Evolutionary conservation across 1,140 invertebrate genomes (phyloP).

Genomic region (Drosophila pandora): DNA sequence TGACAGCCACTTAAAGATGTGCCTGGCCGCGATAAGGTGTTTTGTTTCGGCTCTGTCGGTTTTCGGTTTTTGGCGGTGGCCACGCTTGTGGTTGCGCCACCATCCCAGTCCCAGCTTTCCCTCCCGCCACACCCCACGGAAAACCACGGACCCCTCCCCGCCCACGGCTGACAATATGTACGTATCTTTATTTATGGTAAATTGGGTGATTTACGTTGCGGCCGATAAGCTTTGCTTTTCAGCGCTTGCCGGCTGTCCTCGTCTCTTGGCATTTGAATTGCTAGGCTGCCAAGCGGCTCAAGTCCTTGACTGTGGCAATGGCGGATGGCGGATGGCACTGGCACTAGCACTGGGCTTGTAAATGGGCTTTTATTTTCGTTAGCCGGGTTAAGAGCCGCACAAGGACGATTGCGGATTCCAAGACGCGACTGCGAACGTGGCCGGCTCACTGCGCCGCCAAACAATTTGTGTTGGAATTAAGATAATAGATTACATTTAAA

Average conservation of each 20-base stretch:
- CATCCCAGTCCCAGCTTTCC: neutral
- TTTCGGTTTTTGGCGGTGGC: slow-evolving; percentile 39
- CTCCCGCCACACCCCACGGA: no score
- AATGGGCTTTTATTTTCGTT: slow-evolving; percentile 74
- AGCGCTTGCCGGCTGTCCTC: slow-evolving; percentile 58
- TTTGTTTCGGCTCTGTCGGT: slow-evolving; percentile 61
- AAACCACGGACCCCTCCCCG: neutral
- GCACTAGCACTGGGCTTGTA: slow-evolving; percentile 42
- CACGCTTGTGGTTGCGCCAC: slow-evolving; percentile 33
- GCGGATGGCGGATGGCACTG: neutral
- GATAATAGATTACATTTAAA: slow-evolving; percentile 83
- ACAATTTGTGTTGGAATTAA: slow-evolving; percentile 82
- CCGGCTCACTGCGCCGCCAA: slow-evolving; percentile 41
- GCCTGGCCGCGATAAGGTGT: slow-evolving; percentile 74
- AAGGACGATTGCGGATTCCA: slow-evolving; percentile 31
- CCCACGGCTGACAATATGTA: slow-evolving; percentile 71
- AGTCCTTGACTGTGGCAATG: slow-evolving; percentile 53
- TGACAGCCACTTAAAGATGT: slow-evolving; percentile 83
- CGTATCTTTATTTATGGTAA: slow-evolving; percentile 82
- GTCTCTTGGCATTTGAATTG: slow-evolving; percentile 74
- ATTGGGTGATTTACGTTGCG: slow-evolving; percentile 82
- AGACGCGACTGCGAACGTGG: slow-evolving; percentile 31
- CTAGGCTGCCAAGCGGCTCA: slow-evolving; percentile 52
- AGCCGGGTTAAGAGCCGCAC: slow-evolving; percentile 61
- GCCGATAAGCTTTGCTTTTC: slow-evolving; percentile 81